Evolutionary conservation across 2,797 vertebrate species (phyloP), one percentile per base, ranked within the genome.

Genomic region (Spea hammondii): DNA sequence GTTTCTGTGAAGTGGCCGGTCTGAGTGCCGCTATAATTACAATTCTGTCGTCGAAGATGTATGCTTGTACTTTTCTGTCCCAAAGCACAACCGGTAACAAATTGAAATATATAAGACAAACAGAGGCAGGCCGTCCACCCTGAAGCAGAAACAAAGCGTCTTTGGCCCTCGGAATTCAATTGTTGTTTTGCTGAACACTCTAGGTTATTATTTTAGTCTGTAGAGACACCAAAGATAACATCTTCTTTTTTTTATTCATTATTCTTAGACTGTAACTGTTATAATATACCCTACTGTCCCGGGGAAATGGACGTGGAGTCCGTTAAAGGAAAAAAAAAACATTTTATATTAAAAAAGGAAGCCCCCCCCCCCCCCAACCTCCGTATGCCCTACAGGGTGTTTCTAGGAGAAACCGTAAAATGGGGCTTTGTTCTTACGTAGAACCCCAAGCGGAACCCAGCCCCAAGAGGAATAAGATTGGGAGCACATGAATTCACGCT

Each of bases 1-100:
- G 64, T 68, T 79, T 67, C 32, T 55, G 32, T 10, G 53, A 65
- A 45, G 60, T 72, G 77, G 45, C 50, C 45, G 59, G 66, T 50
- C 47, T 46, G 46, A 17, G 69, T 45, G 65, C 49, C 47, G 65
- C 44, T 79, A 65, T 74, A 79, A 79, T 79, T 72, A 59, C 46
- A 71, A 71, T 78, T 0, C 68, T 78, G 46, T 67, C 10, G 65
- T 65, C 51, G 70, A 67, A 72, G 77, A 78, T 60, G 65, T 78
- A 72, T 72, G 53, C 65, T 78, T 72, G 14, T 59, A 55, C 69
- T 66, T 6, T 72, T 50, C 64, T 67, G 77, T 65, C 77, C 77
- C 65, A 68, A 60, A 74, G 77, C 77, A 7, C 13, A 62, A 49
- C n/a, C 32, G 62, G 14, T 55, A 67, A 79, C 14, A 72, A 72